These are phyloP conservation scores for Pseudomyrmex pallidus DNA, from an alignment of 1,140 invertebrate species.

Conservation along the genomic window DNA sequence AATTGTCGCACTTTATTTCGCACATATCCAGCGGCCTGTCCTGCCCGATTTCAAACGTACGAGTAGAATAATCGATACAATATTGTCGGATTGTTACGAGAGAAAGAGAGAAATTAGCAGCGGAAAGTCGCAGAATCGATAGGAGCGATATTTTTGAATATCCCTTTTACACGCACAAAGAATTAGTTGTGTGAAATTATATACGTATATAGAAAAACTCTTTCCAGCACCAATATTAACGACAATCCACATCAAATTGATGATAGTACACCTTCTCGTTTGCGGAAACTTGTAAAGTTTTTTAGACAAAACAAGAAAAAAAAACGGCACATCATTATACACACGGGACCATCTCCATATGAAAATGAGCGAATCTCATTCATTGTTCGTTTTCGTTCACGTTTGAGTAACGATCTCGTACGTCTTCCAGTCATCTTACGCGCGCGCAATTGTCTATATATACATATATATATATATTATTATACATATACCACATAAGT, in stretches of 20 bases:
- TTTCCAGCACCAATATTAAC: slow-evolving; percentile 11
- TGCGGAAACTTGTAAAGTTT: slow-evolving; percentile 7
- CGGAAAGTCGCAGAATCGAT: neutral
- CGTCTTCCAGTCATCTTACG: slow-evolving; percentile 74
- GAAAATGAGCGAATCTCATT: slow-evolving; percentile 49
- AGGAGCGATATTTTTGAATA: slow-evolving; percentile 45
- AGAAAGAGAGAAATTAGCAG: neutral
- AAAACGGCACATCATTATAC: slow-evolving; percentile 54
- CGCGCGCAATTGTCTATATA: slow-evolving; percentile 56
- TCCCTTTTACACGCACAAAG: slow-evolving; percentile 18
- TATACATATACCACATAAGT: no score
- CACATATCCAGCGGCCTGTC: neutral
- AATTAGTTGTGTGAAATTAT: slow-evolving; percentile 27
- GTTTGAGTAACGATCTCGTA: slow-evolving; percentile 73
- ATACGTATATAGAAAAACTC: slow-evolving; percentile 12
- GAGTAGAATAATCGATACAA: neutral
- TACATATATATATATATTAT: neutral
- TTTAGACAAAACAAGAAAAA: neutral
- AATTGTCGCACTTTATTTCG: neutral
- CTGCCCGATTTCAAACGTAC: neutral
- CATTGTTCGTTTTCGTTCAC: slow-evolving; percentile 60
- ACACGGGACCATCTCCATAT: slow-evolving; percentile 68
- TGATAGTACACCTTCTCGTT: neutral
- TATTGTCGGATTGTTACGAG: neutral
- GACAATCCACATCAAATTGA: slow-evolving; percentile 48